Percentiles rank a stretch among this genome's conserved stretches.
phyloP scores from a whole-genome alignment of 2,888 invertebrate genomes.

The Blastobasis adustella region DNA sequence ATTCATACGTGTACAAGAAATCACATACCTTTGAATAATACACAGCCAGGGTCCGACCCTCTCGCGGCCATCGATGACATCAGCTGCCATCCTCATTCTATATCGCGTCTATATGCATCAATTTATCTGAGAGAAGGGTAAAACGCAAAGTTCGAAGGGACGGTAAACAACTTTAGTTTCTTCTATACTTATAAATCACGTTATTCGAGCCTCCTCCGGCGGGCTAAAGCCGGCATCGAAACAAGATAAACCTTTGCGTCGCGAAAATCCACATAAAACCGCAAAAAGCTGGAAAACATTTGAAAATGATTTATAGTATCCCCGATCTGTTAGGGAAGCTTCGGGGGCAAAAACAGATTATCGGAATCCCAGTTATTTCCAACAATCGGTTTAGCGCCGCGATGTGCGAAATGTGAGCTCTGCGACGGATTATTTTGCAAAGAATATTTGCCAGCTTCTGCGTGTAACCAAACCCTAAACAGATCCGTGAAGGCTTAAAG shows the following conservation, averaged over 20 bases:
- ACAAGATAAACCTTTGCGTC: slow-evolving; percentile 54
- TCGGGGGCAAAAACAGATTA: slow-evolving; percentile 63
- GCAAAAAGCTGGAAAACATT: slow-evolving; percentile 63
- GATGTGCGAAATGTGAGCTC: slow-evolving; percentile 23
- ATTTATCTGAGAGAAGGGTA: slow-evolving; percentile 1
- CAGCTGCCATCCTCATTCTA: not conserved
- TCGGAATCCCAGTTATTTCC: slow-evolving; percentile 55
- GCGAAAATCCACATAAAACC: slow-evolving; percentile 58
- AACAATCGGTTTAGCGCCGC: slow-evolving; percentile 43
- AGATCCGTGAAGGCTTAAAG: too few relatives aligned
- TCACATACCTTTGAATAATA: too few relatives aligned
- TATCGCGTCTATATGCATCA: not conserved
- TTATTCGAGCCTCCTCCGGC: slow-evolving; percentile 22
- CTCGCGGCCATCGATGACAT: too few relatives aligned
- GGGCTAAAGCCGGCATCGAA: slow-evolving; percentile 43
- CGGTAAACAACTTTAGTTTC: slow-evolving; percentile 10
- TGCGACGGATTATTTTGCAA: too few relatives aligned
- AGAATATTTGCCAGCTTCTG: too few relatives aligned
- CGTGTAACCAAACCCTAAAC: too few relatives aligned
- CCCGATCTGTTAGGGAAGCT: slow-evolving; percentile 56
- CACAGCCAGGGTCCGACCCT: too few relatives aligned
- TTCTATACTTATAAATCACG: slow-evolving; percentile 28
- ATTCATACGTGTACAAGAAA: too few relatives aligned
- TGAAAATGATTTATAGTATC: slow-evolving; percentile 64
- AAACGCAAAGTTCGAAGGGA: not conserved